phyloP scores from a whole-genome alignment of 2,113 vertebrate genomes.

The Megaptera novaeangliae region DNA sequence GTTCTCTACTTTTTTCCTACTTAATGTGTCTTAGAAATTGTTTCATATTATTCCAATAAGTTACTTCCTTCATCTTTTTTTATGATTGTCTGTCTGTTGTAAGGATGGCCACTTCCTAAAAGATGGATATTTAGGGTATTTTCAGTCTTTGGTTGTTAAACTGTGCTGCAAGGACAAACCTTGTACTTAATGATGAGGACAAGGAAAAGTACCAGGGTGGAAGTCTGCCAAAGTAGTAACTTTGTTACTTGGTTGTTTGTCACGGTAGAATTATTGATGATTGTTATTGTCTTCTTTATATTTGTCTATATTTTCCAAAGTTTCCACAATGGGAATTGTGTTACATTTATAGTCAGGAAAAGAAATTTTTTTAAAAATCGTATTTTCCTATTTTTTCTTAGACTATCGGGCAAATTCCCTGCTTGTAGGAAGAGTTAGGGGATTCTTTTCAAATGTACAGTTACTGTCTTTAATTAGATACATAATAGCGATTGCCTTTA shows the following conservation, averaged over 20 bases:
- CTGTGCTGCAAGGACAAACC: background rate
- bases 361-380: background rate
- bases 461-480: background rate
- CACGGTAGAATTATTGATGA: background rate
- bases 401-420: background rate
- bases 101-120: background rate
- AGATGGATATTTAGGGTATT: background rate
- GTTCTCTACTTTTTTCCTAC: background rate
- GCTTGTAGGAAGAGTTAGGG: background rate
- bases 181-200: background rate
- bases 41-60: background rate
- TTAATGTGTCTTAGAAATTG: background rate
- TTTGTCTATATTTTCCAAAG: background rate
- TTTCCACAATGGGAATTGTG: background rate
- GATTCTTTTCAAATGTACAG: background rate
- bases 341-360: background rate
- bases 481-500: background rate
- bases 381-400: background rate
- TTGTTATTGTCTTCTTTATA: background rate
- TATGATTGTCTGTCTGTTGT: background rate
- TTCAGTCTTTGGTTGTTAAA: background rate
- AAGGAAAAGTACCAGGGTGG: background rate
- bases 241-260: background rate
- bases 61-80: background rate
- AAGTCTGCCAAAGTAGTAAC: background rate